Evolutionary conservation across 1,140 invertebrate species (phyloP).

Genomic region (Lordiphosa collinella): DNA sequence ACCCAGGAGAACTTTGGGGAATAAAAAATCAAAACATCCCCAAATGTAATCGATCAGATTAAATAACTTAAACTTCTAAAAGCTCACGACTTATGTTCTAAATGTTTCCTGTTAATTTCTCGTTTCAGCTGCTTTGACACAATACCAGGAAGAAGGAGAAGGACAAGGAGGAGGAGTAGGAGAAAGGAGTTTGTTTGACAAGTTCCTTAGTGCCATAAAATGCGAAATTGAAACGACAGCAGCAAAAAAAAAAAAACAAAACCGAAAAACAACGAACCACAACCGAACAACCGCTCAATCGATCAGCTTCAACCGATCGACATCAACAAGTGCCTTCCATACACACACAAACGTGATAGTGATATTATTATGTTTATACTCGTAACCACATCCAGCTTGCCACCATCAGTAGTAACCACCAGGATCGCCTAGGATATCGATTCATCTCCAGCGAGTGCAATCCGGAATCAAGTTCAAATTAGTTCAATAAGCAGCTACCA

Average conservation of each 20-base stretch:
- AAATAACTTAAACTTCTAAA: too few relatives aligned
- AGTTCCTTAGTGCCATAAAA: constrained; percentile 77
- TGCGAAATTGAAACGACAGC: constrained; percentile 53
- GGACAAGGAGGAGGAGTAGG: constrained; percentile 11
- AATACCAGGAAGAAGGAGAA: constrained; percentile 16
- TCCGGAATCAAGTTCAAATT: constrained; percentile 52
- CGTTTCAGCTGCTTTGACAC: constrained; percentile 13
- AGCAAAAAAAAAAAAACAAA: constrained; percentile 10
- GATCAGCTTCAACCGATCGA: constrained; percentile 18
- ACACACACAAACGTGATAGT: constrained; percentile 46
- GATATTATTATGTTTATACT: constrained; percentile 77
- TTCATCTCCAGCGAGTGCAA: constrained; percentile 27
- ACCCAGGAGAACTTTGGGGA: too few relatives aligned
- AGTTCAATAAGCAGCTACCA: constrained; percentile 24
- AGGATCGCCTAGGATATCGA: constrained; percentile 20
- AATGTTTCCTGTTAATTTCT: constrained; percentile 2
- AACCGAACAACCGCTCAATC: constrained; percentile 10
- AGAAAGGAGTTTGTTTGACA: constrained; percentile 24
- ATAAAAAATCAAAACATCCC: too few relatives aligned
- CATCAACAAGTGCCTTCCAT: constrained; percentile 58
- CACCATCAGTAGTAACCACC: constrained; percentile 35
- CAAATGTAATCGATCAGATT: too few relatives aligned
- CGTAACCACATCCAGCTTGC: constrained; percentile 43
- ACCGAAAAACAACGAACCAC: constrained; percentile 11
- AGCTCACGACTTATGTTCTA: background rate